Base-by-base conservation (phyloP, 1,140 invertebrate genomes). In the Nasonia vitripennis region DNA sequence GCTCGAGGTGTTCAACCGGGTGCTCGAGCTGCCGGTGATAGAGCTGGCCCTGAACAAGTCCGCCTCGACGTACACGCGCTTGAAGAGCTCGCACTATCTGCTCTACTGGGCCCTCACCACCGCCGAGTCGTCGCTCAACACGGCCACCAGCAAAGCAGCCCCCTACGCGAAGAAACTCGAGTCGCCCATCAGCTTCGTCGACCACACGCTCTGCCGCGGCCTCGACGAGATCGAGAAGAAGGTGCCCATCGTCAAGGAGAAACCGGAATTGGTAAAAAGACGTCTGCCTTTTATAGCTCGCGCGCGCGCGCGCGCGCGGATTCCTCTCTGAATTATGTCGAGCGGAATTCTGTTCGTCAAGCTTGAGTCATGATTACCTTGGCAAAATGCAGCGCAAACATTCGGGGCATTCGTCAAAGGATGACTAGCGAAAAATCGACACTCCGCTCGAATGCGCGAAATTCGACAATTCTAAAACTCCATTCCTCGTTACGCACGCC, bases 21-120 rank as follows among this genome's bases (percentile, higher is more conserved):
- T 95, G 34, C 91, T 94, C 74, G 94, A 94, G 86, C 88, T 95
- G 41, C 95, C 95, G 0, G 89, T 95, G 14, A 88, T 95, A 17
- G 94, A 94, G 85, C 91, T 93, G 37, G 95, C 94, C 14, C 90
- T 94, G 87, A 92, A 92, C 85, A 94, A 94, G 85, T 94, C 94
- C 5, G 90, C 93, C 27, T 93, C 91, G 79, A 94, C 95, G 31
- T 95, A 95, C 87, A 92, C 91, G 55, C 93, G 93, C 80, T 93
- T 95, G 37, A 95, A 95, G 91, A 93, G 93, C 91, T 91, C 89
- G 1, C 82, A 93, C 86, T 89, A 91, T 10, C 55, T 96, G 23
- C 90, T 96, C 17, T 94, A 95, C 88, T 96, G 96, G 96, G 95
- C 95, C 2, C 89, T 96, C 2, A 95, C 94, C 5, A 95, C 95